Base-by-base conservation (phyloP, 2,888 invertebrate genomes). In the Microctonus hyperodae region DNA sequence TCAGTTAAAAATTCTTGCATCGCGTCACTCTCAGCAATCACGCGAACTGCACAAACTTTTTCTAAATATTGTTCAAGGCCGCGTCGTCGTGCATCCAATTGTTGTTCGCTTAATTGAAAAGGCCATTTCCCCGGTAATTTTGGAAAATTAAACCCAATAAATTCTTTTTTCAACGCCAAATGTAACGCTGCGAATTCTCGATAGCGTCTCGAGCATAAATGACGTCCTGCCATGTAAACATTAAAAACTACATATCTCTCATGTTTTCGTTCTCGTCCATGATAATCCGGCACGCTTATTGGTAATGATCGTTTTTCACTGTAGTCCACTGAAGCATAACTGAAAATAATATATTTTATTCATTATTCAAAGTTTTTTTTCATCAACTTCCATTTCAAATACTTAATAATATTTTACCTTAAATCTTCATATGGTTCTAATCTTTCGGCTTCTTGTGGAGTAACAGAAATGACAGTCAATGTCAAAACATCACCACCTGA, bases 111-210 rank as follows among this genome's bases (percentile, higher is more conserved):
- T 77, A 99, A 81, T 68, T 92, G 92, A 84, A 99, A 98, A 64
- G 97, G 97, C 96, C 98, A 98, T 86, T 99, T 99, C 67, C 98
- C 97, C 0, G 99, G 99, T 75, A 99, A 85, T 85, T 97, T 97
- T 0, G 99, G 99, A 83, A 98, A 99, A 85, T 92, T 94, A 84
- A 96, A 98, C 65, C 95, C 98, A 72, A 93, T 88, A 84, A 98
- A 98, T 85, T 98, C 97, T 84, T 96, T 93, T 84, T 97, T 94
- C 64, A 98, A 87, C 76, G 91, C 91, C 77, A 91, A 89, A 81
- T 98, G 95, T 70, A 98, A 86, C 73, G 92, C 92, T 9, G 96
- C 91, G 84, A 98, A 99, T 86, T 99, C 99, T 69, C 97, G 89
- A 84, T 98, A 99, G 44, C 99, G 88, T 60, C 98, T 88, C 59